Evolutionary conservation across 2,113 vertebrate genomes (phyloP).

Genomic region (Noctilio leporinus): DNA sequence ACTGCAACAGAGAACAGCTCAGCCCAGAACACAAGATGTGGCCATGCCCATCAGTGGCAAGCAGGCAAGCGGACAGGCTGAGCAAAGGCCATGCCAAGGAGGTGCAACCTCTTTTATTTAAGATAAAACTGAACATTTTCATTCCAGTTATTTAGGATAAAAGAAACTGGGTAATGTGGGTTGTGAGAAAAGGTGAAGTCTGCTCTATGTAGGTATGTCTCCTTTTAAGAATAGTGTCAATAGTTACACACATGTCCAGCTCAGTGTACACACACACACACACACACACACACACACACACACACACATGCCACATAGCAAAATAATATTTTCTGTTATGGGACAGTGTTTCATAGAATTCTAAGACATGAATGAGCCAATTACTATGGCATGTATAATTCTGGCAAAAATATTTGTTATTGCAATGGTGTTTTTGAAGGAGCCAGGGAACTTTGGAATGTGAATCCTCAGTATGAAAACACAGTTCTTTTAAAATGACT

Average conservation of each 20-base stretch:
- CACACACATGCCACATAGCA: background rate
- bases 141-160: conserved; percentile 45
- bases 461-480: conserved; percentile 8
- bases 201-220: background rate
- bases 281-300: background rate
- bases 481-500: background rate
- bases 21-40: background rate
- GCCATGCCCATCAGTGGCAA: conserved; percentile 30
- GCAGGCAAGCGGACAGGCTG: background rate
- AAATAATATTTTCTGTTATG: background rate
- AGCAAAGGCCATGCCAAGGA: background rate
- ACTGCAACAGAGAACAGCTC: background rate
- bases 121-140: conserved; percentile 50
- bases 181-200: background rate
- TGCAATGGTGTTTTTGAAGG: background rate
- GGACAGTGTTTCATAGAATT: background rate
- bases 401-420: conserved; percentile 24
- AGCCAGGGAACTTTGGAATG: conserved; percentile 24
- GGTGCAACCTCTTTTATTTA: conserved; percentile 48
- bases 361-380: background rate
- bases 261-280: background rate
- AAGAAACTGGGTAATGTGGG: background rate
- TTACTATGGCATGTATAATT: background rate
- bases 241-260: background rate
- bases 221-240: background rate